These are phyloP conservation scores for Pteromalus puparum DNA, from an alignment of 1,140 invertebrate genomes.

Conservation along the genomic window DNA sequence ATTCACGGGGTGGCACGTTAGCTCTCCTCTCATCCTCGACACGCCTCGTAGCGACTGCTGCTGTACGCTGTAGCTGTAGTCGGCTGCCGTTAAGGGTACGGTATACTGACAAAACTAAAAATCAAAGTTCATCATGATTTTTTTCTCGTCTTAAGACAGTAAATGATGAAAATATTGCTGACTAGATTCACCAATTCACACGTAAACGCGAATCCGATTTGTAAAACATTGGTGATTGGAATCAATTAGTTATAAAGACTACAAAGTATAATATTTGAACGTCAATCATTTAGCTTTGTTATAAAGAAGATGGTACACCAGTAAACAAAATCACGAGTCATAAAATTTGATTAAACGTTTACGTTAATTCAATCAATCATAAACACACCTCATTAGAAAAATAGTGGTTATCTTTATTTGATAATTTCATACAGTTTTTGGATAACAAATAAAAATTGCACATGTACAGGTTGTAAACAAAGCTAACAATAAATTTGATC, in stretches of 20 bases:
- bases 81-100: slow-evolving; percentile 53
- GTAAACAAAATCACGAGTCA: not conserved
- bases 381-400: not conserved
- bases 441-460: not conserved
- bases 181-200: slow-evolving; percentile 8
- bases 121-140: slow-evolving; percentile 37
- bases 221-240: not conserved
- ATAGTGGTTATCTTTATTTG: not conserved
- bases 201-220: not conserved
- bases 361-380: not conserved
- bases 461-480: not conserved
- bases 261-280: not conserved
- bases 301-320: not conserved
- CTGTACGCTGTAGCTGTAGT: slow-evolving; percentile 60
- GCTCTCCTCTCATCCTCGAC: slow-evolving; percentile 46
- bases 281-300: not conserved
- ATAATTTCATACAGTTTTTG: not conserved
- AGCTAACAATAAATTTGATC: not conserved
- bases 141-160: not conserved
- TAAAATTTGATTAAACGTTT: not conserved
- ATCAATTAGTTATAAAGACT: not conserved
- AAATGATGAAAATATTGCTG: not conserved
- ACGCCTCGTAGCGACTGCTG: slow-evolving; percentile 42
- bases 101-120: slow-evolving; percentile 56
- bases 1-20: slow-evolving; percentile 49